These are phyloP conservation scores for Gymnosoma rotundatum DNA, from an alignment of 2,888 invertebrate species.

Conservation along the genomic window DNA sequence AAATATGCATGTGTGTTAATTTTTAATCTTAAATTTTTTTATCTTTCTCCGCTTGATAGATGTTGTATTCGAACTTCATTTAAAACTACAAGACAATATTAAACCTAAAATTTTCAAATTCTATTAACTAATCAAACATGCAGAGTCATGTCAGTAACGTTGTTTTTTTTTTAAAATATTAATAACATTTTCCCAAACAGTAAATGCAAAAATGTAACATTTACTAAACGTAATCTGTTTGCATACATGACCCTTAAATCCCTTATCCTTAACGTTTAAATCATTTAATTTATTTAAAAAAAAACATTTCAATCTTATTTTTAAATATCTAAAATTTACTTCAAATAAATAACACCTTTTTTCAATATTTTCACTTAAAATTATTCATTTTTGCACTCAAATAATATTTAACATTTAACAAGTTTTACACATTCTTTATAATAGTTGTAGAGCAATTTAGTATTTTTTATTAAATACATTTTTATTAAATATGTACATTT, in stretches of 20 bases:
- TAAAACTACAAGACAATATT: constrained; percentile 39
- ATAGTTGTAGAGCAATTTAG: background rate
- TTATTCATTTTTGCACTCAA: constrained; percentile 8
- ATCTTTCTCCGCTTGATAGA: background rate
- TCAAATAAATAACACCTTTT: background rate
- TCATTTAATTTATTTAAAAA: background rate
- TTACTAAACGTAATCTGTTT: background rate
- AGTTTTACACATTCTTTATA: background rate
- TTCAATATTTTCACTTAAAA: constrained; percentile 18
- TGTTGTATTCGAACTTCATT: background rate
- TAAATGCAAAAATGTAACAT: background rate
- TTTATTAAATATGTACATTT: background rate
- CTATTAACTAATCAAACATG: constrained; percentile 15
- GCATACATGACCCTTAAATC: constrained; percentile 15
- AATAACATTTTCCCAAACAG: background rate
- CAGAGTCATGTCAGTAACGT: constrained; percentile 51
- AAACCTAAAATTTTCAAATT: constrained; percentile 31
- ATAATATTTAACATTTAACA: too few relatives aligned
- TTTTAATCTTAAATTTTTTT: background rate
- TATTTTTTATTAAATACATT: background rate
- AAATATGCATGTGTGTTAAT: background rate
- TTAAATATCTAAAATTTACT: background rate
- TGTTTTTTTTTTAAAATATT: constrained; percentile 8
- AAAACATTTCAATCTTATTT: constrained; percentile 29
- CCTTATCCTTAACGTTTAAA: background rate